A percentile compares a stretch with the other conserved stretches of the same genome.
Conservation (phyloP, 2,797 vertebrate genomes). For the Streptopelia turtur region DNA sequence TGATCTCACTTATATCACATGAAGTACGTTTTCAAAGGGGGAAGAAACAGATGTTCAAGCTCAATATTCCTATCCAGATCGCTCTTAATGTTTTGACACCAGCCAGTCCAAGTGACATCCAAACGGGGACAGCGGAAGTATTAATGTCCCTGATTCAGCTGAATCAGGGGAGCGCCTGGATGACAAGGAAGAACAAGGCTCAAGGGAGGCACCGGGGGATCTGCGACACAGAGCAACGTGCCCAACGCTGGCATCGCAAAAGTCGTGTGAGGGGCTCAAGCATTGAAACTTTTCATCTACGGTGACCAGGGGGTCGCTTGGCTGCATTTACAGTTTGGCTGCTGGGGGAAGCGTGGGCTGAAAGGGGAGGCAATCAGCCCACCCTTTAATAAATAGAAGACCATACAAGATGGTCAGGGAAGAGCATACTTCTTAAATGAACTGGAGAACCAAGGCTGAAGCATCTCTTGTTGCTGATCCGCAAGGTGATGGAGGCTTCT, state of each 20-base stretch:
- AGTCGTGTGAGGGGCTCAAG: not conserved
- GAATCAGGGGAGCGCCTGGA: not conserved
- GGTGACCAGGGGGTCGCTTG: not conserved
- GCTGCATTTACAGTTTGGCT: not conserved
- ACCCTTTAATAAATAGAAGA: not conserved
- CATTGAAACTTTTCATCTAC: not conserved
- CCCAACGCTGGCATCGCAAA: accelerated
- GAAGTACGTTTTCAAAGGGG: not conserved
- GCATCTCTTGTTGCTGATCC: not conserved
- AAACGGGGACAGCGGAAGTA: not conserved
- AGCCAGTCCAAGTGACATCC: not conserved
- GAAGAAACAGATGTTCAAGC: not conserved
- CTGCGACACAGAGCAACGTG: accelerated
- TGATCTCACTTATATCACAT: not conserved
- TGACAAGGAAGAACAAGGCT: not conserved
- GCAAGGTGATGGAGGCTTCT: not conserved
- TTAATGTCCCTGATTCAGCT: not conserved
- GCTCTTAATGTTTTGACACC: not conserved
- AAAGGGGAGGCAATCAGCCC: not conserved
- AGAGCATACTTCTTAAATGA: not conserved
- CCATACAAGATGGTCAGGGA: not conserved
- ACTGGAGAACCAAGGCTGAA: not conserved
- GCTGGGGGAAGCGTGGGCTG: not conserved
- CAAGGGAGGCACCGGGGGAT: not conserved
- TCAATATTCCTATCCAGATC: not conserved